Base-by-base conservation (phyloP, 2,888 invertebrate species). In the Metalampra italica region DNA sequence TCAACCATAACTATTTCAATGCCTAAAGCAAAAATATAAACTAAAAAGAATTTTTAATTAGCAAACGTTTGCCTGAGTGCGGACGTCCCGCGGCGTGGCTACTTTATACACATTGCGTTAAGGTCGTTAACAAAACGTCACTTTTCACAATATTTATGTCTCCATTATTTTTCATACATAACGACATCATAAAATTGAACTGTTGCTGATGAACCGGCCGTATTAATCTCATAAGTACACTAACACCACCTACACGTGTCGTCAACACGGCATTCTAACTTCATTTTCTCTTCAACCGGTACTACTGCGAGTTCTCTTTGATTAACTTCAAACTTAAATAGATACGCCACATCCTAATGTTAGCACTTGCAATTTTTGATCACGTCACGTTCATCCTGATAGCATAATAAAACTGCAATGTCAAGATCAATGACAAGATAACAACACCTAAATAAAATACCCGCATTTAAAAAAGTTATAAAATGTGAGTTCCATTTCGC, bases 111-210 rank as follows among this genome's bases (percentile, higher is more conserved):
- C 81, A 69, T 77, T 75, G 81, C 78, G 62, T 64, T 59, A 67
- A 68, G 69, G 68, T 83, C 84, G 80, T 86, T 86, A 82, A 84
- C 78, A 68, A 81, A 82, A 87, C 79, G 83, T 83, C 85, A 81
- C 74, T 82, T 82, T 85, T 84, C 79, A 80, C 77, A 69, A 81
- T 84, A 83, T 84, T 83, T 83, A 86, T 84, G 82, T 83, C 81
- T 83, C 78, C 80, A 82, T 83, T 82, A 82, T 81, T 78, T 82
- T 82, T 82, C 81, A 81, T 75, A 67, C 71, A 71, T 70, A 75
- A 82, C 74, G 71, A 81, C 78, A 73, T 78, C 75, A 71, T 83
- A 77, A 82, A 79, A 68, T 71, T 70, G 62, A 68, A 72, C 71
- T 72, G 67, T 66, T 57, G 66, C 64, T 63, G 64, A 71, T 69